Base-by-base conservation (phyloP, 2,888 invertebrate species). In the Tenodera sinensis region DNA sequence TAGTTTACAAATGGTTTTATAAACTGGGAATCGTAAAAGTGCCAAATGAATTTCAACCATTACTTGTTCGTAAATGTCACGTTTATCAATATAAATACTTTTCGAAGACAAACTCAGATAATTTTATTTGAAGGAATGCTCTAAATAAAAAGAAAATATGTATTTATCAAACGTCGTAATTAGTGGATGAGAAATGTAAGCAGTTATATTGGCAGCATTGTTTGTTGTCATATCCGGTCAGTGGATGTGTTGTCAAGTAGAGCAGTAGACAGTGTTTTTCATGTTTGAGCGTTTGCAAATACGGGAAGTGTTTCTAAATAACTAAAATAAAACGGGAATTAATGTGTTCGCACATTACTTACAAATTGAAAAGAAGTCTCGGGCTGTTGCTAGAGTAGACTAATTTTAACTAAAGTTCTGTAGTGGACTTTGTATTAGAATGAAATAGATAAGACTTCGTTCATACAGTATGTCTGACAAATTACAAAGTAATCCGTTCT, bases 401-500 rank as follows among this genome's bases (percentile, higher is more conserved):
- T 71, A 20, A 4, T 71, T 20, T 20, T 71, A 71, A 71, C 14
- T 71, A 20, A 71, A 71, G 54, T 71, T 71, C 20, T 71, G 54
- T 71, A 71, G 54, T 71, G 54, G 54, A 71, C 54, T 71, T 71
- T 71, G 54, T 71, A 71, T 71, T 71, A 71, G 54, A 71, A 71
- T 71, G 54, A 71, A 71, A 71, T 71, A 71, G 54, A 71, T 71
- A 71, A 71, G 54, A 71, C 25, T 20, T 20, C 54, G 8, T 71
- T 71, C 54, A 71, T 71, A 71, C 54, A 87, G 87, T 27, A 87
- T 87, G 87, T 83, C 87, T 9, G 83, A 83, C n/a, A 92, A 93
- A 90, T 90, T 93, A 82, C 92, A 93, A 91, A 92, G 93, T 90
- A 94, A 94, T 91, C 94, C 94, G 1, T 94, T 94, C 90, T 92